Evolutionary conservation across 2,888 invertebrate species (phyloP).

Genomic region (Germaria angustata): DNA sequence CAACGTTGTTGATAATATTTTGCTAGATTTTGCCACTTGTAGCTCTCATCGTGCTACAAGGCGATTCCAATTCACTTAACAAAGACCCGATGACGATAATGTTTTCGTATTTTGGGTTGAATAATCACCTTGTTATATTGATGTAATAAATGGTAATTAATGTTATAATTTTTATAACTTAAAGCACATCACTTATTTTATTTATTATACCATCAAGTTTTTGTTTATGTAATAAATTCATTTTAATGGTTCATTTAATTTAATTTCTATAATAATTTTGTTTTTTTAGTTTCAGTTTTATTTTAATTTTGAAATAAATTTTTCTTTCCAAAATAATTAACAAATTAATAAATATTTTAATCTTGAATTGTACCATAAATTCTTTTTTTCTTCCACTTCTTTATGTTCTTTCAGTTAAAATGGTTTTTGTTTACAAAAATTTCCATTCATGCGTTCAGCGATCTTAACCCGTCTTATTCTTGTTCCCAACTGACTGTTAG

Average conservation of each 20-base stretch:
- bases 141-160: slow-evolving; percentile 57
- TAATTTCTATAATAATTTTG: too few species aligned
- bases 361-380: too few species aligned
- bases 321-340: too few species aligned
- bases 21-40: slow-evolving; percentile 23
- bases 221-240: not conserved
- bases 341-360: too few species aligned
- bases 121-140: slow-evolving; percentile 55
- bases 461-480: slow-evolving; percentile 67
- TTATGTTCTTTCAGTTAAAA: not conserved
- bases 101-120: slow-evolving; percentile 23
- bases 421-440: too few species aligned
- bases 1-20: slow-evolving; percentile 31
- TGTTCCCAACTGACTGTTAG: slow-evolving; percentile 63
- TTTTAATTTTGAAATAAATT: too few species aligned
- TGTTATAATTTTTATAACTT: slow-evolving; percentile 36
- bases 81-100: slow-evolving; percentile 28
- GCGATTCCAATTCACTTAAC: slow-evolving; percentile 42
- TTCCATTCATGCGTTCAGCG: slow-evolving; percentile 45
- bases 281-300: too few species aligned
- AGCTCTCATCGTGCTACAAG: slow-evolving; percentile 21
- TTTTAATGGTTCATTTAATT: not conserved
- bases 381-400: too few species aligned
- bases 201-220: not conserved
- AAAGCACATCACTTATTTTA: not conserved